Conservation (phyloP, 37 sponge, comb jelly and placozoan species). For the Chondrilla cf. caribensis region DNA sequence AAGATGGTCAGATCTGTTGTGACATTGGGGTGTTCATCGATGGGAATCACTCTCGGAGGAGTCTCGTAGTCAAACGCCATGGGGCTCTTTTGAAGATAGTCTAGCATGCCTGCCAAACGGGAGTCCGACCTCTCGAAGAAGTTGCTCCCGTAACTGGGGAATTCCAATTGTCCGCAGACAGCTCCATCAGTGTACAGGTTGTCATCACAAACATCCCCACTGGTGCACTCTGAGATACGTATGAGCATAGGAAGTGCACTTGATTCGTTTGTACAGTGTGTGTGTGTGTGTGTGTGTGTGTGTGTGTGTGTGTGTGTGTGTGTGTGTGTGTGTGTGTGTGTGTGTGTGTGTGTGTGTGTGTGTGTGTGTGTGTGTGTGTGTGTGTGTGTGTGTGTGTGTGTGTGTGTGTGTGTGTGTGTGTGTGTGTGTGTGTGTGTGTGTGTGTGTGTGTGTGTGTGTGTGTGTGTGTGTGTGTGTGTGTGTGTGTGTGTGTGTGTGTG, state of each 20-base stretch:
- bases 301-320: constrained; percentile 21
- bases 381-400: constrained; percentile 1
- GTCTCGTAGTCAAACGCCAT: constrained; percentile 26
- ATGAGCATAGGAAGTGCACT: background rate
- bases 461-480: constrained; percentile 23
- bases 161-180: background rate
- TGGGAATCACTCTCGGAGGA: background rate
- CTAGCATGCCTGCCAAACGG: background rate
- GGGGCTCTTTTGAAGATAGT: constrained; percentile 37
- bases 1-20: constrained; percentile 72
- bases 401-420: background rate
- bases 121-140: constrained; percentile 6
- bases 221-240: too few relatives aligned
- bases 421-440: constrained; percentile 5
- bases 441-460: constrained; percentile 19
- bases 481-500: constrained; percentile 4
- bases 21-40: constrained; percentile 27
- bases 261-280: constrained; percentile 6
- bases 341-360: constrained; percentile 28
- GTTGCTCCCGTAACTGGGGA: constrained; percentile 4
- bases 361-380: constrained; percentile 14
- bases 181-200: background rate
- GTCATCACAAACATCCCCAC: too few relatives aligned
- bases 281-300: constrained; percentile 11
- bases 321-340: constrained; percentile 27